A percentile compares a stretch with the other conserved stretches of the same genome.
phyloP scores from a whole-genome alignment of 1,140 invertebrate species.

The Monochamus saltuarius region DNA sequence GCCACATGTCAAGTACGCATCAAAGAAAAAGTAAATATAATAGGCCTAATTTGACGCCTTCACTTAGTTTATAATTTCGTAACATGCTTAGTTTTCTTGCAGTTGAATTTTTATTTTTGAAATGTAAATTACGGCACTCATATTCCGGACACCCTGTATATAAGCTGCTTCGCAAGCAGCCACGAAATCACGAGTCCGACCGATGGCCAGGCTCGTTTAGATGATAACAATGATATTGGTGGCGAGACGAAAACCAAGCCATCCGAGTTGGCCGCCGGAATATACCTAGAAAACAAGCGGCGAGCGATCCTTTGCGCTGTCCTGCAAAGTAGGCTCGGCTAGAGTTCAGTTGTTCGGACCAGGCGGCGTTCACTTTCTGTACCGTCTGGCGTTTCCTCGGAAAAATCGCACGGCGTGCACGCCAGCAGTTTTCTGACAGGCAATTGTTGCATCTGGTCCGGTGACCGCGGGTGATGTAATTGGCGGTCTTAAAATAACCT shows the following conservation, averaged over 20 bases:
- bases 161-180: too few species aligned
- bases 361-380: slow-evolving; percentile 3
- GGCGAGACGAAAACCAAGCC: background rate
- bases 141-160: too few species aligned
- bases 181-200: too few species aligned
- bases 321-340: background rate
- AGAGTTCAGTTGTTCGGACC: background rate
- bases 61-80: too few species aligned
- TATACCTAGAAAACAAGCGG: background rate
- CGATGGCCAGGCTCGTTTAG: too few species aligned
- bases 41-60: too few species aligned
- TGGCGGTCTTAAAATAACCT: slow-evolving; percentile 11
- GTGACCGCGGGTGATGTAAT: slow-evolving; percentile 7
- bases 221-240: too few species aligned
- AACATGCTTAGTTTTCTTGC: too few species aligned
- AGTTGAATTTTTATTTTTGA: too few species aligned
- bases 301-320: background rate
- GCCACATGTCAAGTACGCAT: too few species aligned
- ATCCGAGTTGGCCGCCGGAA: slow-evolving; percentile 2
- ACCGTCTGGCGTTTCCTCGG: slow-evolving; percentile 4
- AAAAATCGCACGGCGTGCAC: background rate
- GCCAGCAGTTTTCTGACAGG: slow-evolving; percentile 4
- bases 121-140: too few species aligned
- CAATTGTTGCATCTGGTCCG: slow-evolving; percentile 2
- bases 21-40: too few species aligned